Percentiles rank a stretch among this genome's conserved stretches.
phyloP scores from a whole-genome alignment of 2,888 invertebrate genomes.

The Pelosia muscerda region DNA sequence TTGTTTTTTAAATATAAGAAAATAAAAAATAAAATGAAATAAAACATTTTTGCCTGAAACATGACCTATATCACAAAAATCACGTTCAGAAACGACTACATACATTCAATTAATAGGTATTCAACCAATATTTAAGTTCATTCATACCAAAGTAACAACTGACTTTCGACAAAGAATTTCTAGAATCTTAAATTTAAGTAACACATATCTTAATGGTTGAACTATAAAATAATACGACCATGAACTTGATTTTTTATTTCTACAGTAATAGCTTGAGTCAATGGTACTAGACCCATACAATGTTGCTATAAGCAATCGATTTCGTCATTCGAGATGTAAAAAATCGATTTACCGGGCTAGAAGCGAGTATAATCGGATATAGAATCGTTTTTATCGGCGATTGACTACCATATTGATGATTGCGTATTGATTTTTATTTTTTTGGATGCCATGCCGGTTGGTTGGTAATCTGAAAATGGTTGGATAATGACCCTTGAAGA shows the following conservation, averaged over 20 bases:
- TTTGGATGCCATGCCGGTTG: conserved; percentile 47
- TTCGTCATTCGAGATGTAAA: conserved; percentile 68
- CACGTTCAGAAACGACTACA: no score
- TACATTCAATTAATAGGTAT: no score
- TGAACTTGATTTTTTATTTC: conserved; percentile 53
- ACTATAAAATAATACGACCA: conserved; percentile 51
- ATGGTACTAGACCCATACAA: conserved; percentile 64
- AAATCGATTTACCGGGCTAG: conserved; percentile 72
- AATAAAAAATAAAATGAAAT: no score
- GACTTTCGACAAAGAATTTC: conserved; percentile 16
- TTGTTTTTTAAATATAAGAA: no score
- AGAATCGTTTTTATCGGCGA: conserved; percentile 74
- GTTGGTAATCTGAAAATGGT: conserved; percentile 36
- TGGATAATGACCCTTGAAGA: conserved; percentile 24
- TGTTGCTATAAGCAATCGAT: conserved; percentile 73
- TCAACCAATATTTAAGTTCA: no score
- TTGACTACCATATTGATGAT: conserved; percentile 68
- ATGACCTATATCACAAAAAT: no score
- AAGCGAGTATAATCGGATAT: conserved; percentile 70
- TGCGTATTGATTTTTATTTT: conserved; percentile 64
- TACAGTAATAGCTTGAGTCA: conserved; percentile 51
- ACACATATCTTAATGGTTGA: conserved; percentile 39
- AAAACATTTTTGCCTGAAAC: no score
- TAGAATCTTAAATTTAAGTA: conserved; percentile 38
- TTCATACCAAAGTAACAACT: neutral